phyloP scores from a whole-genome alignment of 2,888 invertebrate species.

The Tenthredo scrophulariae region DNA sequence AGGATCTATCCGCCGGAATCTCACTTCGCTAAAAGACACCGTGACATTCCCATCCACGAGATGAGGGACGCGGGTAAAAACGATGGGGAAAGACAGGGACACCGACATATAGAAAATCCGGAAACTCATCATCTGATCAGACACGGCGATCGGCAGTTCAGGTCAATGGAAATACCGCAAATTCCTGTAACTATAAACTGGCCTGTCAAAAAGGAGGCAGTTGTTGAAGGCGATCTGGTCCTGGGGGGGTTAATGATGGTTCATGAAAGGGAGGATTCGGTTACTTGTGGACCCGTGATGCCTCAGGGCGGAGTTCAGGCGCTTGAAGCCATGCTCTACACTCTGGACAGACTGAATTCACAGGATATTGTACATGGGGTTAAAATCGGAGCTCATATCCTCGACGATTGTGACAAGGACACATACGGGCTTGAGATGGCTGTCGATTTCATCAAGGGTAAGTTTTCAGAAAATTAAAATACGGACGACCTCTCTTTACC shows the following conservation, averaged over 20 bases:
- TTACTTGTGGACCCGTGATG: constrained; percentile 96
- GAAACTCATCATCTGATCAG: constrained; percentile 70
- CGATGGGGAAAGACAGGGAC: constrained; percentile 52
- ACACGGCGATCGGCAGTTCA: constrained; percentile 69
- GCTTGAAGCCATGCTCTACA: constrained; percentile 94
- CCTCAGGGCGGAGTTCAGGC: constrained; percentile 95
- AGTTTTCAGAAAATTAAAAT: constrained; percentile 69
- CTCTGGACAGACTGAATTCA: constrained; percentile 89
- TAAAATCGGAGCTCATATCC: constrained; percentile 90
- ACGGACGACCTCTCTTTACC: background rate
- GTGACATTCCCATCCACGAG: constrained; percentile 5
- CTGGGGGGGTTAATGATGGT: constrained; percentile 97
- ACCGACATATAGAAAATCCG: constrained; percentile 66
- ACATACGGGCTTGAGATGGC: constrained; percentile 97
- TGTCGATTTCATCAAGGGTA: constrained; percentile 97
- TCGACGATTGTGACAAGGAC: constrained; percentile 97
- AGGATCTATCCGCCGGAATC: constrained; percentile 7
- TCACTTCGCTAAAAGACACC: constrained; percentile 7
- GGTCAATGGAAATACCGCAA: constrained; percentile 64
- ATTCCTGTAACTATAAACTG: constrained; percentile 78
- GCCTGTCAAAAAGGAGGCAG: constrained; percentile 93
- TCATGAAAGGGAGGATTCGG: constrained; percentile 92
- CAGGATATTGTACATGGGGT: constrained; percentile 87
- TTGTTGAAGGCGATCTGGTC: constrained; percentile 92
- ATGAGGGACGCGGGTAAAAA: constrained; percentile 30